Conservation (phyloP, 2,113 vertebrate species). For the Raja brachyura region DNA sequence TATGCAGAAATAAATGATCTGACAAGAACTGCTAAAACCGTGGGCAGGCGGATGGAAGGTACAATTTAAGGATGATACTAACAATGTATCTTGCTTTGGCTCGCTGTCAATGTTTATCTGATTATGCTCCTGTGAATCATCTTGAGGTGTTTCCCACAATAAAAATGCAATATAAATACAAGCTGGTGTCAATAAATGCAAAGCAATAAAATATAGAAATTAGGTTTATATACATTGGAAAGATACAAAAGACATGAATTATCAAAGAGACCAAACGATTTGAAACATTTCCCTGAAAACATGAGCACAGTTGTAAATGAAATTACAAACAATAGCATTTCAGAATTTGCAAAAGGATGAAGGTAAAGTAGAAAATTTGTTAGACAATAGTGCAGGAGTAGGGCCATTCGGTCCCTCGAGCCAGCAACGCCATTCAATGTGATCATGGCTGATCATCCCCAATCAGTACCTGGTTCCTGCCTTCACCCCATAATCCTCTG, state of each 20-base stretch:
- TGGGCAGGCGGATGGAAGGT: background rate
- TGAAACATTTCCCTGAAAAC: background rate
- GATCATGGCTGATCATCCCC: too few species aligned
- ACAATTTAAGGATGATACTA: background rate
- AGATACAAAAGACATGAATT: background rate
- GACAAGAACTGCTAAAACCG: background rate
- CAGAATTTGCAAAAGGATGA: background rate
- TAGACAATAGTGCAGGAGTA: too few species aligned
- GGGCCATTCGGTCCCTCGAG: too few species aligned
- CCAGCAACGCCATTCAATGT: too few species aligned
- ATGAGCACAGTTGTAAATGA: background rate
- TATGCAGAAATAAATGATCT: background rate
- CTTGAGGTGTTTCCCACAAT: background rate
- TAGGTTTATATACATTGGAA: background rate
- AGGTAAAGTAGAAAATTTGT: background rate
- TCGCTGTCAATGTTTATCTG: background rate
- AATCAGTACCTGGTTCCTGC: too few species aligned
- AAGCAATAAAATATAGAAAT: background rate
- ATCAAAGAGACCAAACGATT: background rate
- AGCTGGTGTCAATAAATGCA: background rate
- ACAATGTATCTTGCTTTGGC: background rate
- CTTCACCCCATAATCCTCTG: too few species aligned
- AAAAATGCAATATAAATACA: background rate
- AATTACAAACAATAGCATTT: background rate
- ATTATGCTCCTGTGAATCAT: background rate